Evolutionary conservation across 2,888 invertebrate species (phyloP), one percentile per base, ranked within the genome.

Genomic region (Lasioglossum calceatum): DNA sequence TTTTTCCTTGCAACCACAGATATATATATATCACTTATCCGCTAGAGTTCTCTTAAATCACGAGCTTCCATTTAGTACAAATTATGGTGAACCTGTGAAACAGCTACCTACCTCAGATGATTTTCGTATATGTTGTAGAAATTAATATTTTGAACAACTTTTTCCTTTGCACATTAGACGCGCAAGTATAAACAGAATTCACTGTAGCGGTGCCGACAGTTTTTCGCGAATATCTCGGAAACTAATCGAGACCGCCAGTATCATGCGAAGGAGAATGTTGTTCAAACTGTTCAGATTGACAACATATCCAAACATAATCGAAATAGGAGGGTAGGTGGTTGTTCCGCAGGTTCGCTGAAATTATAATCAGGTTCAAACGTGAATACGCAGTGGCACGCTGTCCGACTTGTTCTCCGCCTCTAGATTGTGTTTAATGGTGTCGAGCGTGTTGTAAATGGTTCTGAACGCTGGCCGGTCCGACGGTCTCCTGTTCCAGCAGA

Each of bases 401-500:
- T 94, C 94, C 3, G 93, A 92, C 64, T 94, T 94, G 77, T 94
- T 94, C 71, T 94, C 94, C 78, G 93, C 92, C 82, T 95, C 95
- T 84, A 96, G 91, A 82, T 96, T 95, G 75, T 93, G 93, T 79
- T 95, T 95, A 89, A 98, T 97, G 92, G 96, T 97, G 93, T 98
- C 97, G 90, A 98, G 96, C 82, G 97, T 97, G 93, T 98, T 97
- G 94, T 97, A 97, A 92, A 98, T 98, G 84, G 97, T 96, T 92
- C 97, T 96, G 95, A 99, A 99, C 92, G 97, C 97, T 16, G 99
- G 99, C 86, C 99, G 96, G 92, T 98, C 97, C 87, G 96, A 96
- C 0, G 99, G 98, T 94, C 98, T 98, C 92, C 97, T 97, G 93
- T 97, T 98, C 99, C 99, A 99, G 95, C 99, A 99, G 91, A 97